Evolutionary conservation across 1,140 invertebrate genomes (phyloP), one percentile per base, ranked within the genome.

Genomic region (Drosophila nigromelanica): DNA sequence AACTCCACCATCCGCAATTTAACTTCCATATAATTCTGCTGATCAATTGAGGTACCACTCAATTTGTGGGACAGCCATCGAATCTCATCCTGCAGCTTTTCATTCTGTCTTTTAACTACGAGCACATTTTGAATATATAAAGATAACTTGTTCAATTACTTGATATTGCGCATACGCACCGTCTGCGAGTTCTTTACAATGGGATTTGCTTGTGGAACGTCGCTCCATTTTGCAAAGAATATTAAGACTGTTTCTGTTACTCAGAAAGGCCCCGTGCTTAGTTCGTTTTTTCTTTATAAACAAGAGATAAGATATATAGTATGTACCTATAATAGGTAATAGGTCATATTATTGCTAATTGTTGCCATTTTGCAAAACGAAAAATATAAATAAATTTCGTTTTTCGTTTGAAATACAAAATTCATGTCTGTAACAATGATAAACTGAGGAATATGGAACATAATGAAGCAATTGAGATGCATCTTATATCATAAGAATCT

Each of bases 11-110:
- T 78, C 39, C 71, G 42, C 5, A 91, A 87, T 40, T 87, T 80
- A 35, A 83, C 78, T 24, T 90, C 83, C 5, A 91, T 77, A 51
- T 3, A 72, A 67, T 7, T 68, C 21, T 24, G 66, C 18, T 89
- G 62, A 24, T 68, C 68, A 3, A 48, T 30, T 1, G 80, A 80
- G 4, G 54, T 45, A 10, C 74, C 61, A 48, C 76, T 76, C 0
- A 91, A 43, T 30, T 76, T 64, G 47, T 91, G 76, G 12, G 72
- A 73, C 51, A 91, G 54, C 27, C 78, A 30, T 24, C 80, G 42
- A 69, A 89, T 91, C n/a, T 91, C 90, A 27, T 91, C 83, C 40
- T 79, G 79, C 35, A 91, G 48, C 5, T 71, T 62, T 1, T 39
- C 58, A 56, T 66, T 90, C 42, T 72, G 54, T 0, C 81, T 70